These are phyloP conservation scores for Leptinotarsa haldemani DNA, from an alignment of 2,888 invertebrate genomes.

Conservation along the genomic window DNA sequence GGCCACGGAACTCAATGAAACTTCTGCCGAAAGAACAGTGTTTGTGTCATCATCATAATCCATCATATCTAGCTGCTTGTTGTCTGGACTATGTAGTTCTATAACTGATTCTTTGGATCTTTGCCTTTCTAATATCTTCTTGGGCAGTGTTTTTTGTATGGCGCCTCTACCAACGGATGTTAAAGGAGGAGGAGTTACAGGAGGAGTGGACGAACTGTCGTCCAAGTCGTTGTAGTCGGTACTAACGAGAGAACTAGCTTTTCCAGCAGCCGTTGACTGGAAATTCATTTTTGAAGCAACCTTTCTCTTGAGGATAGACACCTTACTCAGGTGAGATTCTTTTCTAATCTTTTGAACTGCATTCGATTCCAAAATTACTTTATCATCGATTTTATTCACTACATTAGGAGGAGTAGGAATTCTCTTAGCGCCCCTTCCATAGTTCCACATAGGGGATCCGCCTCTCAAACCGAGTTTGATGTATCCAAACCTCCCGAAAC, in stretches of 20 bases:
- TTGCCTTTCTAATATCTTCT: constrained; percentile 52
- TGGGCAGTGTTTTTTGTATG: constrained; percentile 52
- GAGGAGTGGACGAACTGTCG: constrained; percentile 70
- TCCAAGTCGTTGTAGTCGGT: constrained; percentile 73
- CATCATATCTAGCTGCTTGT: constrained; percentile 69
- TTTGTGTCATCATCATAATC: constrained; percentile 73
- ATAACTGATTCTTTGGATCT: constrained; percentile 55
- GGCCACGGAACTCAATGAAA: constrained; percentile 71
- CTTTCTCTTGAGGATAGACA: constrained; percentile 72
- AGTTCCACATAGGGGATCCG: constrained; percentile 76
- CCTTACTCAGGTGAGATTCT: constrained; percentile 67
- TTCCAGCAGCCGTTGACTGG: constrained; percentile 61
- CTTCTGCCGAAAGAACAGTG: constrained; percentile 70
- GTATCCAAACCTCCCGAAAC: constrained; percentile 71
- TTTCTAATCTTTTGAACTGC: constrained; percentile 62
- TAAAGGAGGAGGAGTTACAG: constrained; percentile 68
- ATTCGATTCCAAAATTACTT: constrained; percentile 38
- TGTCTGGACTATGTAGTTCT: constrained; percentile 55
- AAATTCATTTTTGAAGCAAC: constrained; percentile 62
- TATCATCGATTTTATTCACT: constrained; percentile 39
- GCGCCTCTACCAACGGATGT: constrained; percentile 52
- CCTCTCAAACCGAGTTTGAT: constrained; percentile 74
- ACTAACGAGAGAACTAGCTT: constrained; percentile 68
- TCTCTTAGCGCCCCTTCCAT: constrained; percentile 63
- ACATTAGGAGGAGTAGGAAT: constrained; percentile 58